phyloP scores from a whole-genome alignment of 1,140 invertebrate genomes.

The Antheraea mylitta region DNA sequence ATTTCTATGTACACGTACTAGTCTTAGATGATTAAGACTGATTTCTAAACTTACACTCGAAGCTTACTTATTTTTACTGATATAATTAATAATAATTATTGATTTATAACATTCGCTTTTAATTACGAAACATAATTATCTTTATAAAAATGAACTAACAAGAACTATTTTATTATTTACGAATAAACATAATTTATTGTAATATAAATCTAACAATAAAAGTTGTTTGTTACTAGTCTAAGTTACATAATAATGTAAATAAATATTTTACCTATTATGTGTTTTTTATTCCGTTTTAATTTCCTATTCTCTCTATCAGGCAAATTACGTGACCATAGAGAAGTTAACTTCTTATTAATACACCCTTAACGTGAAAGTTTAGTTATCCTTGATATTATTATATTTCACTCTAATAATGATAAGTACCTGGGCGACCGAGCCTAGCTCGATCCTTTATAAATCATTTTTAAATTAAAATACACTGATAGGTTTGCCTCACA shows the following conservation, averaged over 20 bases:
- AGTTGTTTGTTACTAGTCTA: not conserved
- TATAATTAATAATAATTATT: not conserved
- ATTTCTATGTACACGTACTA: not conserved
- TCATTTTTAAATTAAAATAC: too few relatives aligned
- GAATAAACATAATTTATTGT: not conserved
- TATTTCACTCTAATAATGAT: too few relatives aligned
- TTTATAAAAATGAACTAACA: not conserved
- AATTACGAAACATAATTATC: not conserved
- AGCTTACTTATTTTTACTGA: not conserved
- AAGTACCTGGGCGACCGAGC: too few relatives aligned
- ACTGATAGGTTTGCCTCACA: too few relatives aligned
- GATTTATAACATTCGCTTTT: not conserved
- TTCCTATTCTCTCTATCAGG: too few relatives aligned
- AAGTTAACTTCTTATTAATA: too few relatives aligned
- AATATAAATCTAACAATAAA: not conserved
- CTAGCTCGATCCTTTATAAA: too few relatives aligned
- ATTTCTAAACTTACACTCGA: not conserved
- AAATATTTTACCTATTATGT: not conserved
- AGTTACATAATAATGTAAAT: not conserved
- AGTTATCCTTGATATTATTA: too few relatives aligned
- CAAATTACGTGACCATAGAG: too few relatives aligned
- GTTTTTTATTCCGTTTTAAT: too few relatives aligned
- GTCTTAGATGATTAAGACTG: not conserved
- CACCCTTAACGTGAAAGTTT: too few relatives aligned
- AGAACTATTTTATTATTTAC: not conserved